phyloP scores from a whole-genome alignment of 2,113 vertebrate species.

The Takifugu flavidus region DNA sequence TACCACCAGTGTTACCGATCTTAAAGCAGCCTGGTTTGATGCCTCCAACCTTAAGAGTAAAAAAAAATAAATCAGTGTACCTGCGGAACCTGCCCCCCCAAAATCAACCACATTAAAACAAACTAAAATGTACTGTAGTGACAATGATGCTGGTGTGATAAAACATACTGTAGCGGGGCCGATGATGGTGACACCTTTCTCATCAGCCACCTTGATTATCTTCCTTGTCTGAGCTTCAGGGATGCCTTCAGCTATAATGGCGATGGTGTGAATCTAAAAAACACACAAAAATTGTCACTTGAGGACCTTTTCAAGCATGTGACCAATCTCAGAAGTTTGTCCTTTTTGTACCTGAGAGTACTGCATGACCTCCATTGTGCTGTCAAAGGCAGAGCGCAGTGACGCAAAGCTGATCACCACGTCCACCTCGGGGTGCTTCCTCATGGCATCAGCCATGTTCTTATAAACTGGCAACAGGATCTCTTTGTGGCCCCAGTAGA shows the following conservation, averaged over 20 bases:
- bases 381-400: conserved; percentile 93
- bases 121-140: not conserved
- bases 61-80: not conserved
- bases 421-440: conserved; percentile 91
- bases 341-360: conserved; percentile 81
- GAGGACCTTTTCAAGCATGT: not conserved
- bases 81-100: too few species aligned
- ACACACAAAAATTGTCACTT: too few species aligned
- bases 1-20: conserved; percentile 96
- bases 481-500: conserved; percentile 99
- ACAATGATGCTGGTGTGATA: not conserved
- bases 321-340: not conserved
- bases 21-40: conserved; percentile 99
- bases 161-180: conserved; percentile 90
- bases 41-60: conserved; percentile 83
- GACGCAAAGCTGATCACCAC: conserved; percentile 97
- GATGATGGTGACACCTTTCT: conserved; percentile 94
- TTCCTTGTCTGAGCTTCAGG: conserved; percentile 92
- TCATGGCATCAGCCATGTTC: conserved; percentile 95
- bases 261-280: conserved; percentile 89
- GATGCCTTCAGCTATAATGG: conserved; percentile 96
- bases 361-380: conserved; percentile 91
- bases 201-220: conserved; percentile 89
- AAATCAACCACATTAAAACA: not conserved
- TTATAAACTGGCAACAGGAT: conserved; percentile 96